A percentile compares a stretch with the other conserved stretches of the same genome.
Evolutionary conservation across 2,888 invertebrate species (phyloP).

Genomic region (Ormyrus labotus): DNA sequence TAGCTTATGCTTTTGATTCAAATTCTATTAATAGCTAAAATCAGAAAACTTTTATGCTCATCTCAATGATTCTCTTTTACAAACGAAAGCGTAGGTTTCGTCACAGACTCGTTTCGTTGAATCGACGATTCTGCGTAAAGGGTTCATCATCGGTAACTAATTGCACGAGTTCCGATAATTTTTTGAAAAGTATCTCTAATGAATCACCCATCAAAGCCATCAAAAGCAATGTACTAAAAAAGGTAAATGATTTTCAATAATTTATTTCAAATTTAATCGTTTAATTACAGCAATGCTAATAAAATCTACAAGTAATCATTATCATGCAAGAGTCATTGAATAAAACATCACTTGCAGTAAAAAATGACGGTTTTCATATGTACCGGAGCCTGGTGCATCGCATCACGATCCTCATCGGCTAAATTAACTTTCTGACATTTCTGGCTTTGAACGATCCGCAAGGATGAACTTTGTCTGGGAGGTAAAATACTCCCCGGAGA

Average conservation of each 20-base stretch:
- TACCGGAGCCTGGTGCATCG: neutral
- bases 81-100: neutral
- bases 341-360: too few relatives aligned
- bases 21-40: neutral
- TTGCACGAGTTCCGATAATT: too few relatives aligned
- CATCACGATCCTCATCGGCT: neutral
- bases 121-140: neutral
- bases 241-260: too few relatives aligned
- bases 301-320: too few relatives aligned
- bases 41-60: neutral
- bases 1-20: neutral
- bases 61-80: neutral
- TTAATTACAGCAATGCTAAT: too few relatives aligned
- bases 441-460: neutral
- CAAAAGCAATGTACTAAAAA: too few relatives aligned
- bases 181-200: too few relatives aligned
- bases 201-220: too few relatives aligned
- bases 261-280: too few relatives aligned
- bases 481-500: constrained; percentile 51
- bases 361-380: too few relatives aligned
- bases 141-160: too few relatives aligned
- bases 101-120: neutral
- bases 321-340: too few relatives aligned
- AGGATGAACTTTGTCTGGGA: constrained; percentile 3
- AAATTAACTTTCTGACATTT: constrained; percentile 13